Percentiles rank a stretch among this genome's conserved stretches.
Conservation (phyloP, 2,888 invertebrate genomes). For the Heteromyza rotundicornis region DNA sequence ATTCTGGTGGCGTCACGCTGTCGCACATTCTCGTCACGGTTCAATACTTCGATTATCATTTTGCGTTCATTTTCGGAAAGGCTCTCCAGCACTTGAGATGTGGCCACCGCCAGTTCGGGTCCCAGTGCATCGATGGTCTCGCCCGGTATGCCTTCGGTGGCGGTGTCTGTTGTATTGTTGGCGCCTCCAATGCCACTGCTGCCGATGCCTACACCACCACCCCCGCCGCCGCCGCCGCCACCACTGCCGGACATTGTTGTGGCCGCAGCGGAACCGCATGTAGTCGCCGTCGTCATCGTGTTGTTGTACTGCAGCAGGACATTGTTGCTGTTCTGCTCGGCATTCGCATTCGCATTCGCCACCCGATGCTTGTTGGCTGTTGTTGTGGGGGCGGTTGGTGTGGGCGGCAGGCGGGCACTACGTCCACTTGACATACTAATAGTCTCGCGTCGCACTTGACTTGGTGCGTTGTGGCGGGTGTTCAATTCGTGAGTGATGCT, state of each 20-base stretch:
- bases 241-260: constrained; percentile 8
- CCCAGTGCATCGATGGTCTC: constrained; percentile 56
- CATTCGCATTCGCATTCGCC: constrained; percentile 30
- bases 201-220: constrained; percentile 9
- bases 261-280: constrained; percentile 24
- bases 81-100: constrained; percentile 59
- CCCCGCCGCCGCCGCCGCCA: constrained; percentile 23
- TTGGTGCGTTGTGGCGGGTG: constrained; percentile 15
- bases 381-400: constrained; percentile 49
- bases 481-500: background rate
- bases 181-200: constrained; percentile 30
- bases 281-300: constrained; percentile 24
- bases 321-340: constrained; percentile 50
- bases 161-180: constrained; percentile 35
- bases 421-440: constrained; percentile 61
- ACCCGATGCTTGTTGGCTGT: constrained; percentile 43
- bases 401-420: constrained; percentile 59
- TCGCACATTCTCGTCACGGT: constrained; percentile 65
- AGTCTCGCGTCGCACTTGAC: constrained; percentile 14
- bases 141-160: constrained; percentile 46
- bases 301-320: constrained; percentile 41
- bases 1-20: constrained; percentile 65
- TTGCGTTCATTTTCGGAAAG: constrained; percentile 63
- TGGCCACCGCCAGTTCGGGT: constrained; percentile 57
- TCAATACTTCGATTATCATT: constrained; percentile 66